phyloP scores from a whole-genome alignment of 2,888 invertebrate genomes.

The Anoncus sp. region DNA sequence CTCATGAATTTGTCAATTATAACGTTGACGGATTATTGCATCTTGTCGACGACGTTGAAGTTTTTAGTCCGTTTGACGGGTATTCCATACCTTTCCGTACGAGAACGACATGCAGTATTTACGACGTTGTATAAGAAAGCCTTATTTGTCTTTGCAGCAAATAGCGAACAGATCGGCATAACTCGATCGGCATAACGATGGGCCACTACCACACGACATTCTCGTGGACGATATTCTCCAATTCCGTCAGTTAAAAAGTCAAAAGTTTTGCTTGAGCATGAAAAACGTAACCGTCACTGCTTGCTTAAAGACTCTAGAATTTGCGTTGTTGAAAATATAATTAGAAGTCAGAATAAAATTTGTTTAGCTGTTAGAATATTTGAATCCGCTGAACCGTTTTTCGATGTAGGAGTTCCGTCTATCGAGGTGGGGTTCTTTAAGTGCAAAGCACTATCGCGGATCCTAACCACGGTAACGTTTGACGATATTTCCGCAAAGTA shows the following conservation, averaged over 20 bases:
- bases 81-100: conserved; percentile 41
- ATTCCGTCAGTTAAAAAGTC: conserved; percentile 12
- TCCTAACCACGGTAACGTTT: neutral
- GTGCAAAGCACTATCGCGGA: conserved; percentile 7
- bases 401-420: conserved; percentile 25
- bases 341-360: neutral
- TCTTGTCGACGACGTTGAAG: conserved; percentile 33
- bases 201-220: conserved; percentile 11
- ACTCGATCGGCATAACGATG: neutral
- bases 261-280: neutral
- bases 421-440: conserved; percentile 19
- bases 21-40: conserved; percentile 35
- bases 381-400: conserved; percentile 11
- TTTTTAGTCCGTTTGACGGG: conserved; percentile 12
- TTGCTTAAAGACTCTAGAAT: conserved; percentile 21
- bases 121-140: conserved; percentile 14
- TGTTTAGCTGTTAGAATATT: conserved; percentile 22
- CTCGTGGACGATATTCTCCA: neutral
- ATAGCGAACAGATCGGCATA: conserved; percentile 12
- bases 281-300: conserved; percentile 15
- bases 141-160: conserved; percentile 11
- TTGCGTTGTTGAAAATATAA: conserved; percentile 18
- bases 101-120: conserved; percentile 33
- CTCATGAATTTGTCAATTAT: conserved; percentile 8
- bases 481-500: conserved; percentile 13